Conservation (phyloP, 2,113 vertebrate genomes). For the Epinephelus moara region DNA sequence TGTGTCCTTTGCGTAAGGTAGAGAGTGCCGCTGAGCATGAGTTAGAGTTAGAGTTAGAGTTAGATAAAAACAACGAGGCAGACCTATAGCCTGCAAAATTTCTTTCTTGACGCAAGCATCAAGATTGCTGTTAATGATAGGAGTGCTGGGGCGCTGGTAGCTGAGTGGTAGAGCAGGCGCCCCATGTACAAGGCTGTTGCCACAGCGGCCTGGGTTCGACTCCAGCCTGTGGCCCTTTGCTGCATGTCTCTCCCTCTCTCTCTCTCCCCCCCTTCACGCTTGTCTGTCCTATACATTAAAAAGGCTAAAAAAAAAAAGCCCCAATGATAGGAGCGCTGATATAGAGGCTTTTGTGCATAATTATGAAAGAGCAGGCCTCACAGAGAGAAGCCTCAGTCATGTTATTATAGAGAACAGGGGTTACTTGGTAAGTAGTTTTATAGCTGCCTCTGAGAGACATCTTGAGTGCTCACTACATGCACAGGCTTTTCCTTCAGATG, state of each 20-base stretch:
- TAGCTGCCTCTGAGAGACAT: conserved; percentile 4
- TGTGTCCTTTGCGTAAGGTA: too few species aligned
- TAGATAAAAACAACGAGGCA: neutral
- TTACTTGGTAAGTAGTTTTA: neutral
- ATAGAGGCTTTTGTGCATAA: neutral
- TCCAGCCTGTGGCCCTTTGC: too few species aligned
- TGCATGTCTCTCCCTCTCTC: too few species aligned
- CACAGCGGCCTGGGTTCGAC: too few species aligned
- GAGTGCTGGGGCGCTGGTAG: too few species aligned
- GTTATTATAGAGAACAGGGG: neutral
- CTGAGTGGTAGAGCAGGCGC: too few species aligned
- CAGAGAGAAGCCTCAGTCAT: neutral
- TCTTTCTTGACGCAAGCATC: neutral
- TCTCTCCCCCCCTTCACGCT: too few species aligned
- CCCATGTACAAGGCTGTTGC: too few species aligned
- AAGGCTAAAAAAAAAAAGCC: too few species aligned
- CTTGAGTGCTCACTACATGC: neutral
- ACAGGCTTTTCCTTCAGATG: neutral
- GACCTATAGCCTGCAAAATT: neutral
- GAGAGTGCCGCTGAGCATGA: too few species aligned
- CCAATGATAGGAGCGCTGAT: neutral
- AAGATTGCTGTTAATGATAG: neutral
- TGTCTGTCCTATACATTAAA: too few species aligned
- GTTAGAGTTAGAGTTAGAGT: too few species aligned
- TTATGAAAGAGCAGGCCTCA: neutral